These are phyloP conservation scores for Drosophila mettleri DNA, from an alignment of 2,888 invertebrate species.

Conservation along the genomic window DNA sequence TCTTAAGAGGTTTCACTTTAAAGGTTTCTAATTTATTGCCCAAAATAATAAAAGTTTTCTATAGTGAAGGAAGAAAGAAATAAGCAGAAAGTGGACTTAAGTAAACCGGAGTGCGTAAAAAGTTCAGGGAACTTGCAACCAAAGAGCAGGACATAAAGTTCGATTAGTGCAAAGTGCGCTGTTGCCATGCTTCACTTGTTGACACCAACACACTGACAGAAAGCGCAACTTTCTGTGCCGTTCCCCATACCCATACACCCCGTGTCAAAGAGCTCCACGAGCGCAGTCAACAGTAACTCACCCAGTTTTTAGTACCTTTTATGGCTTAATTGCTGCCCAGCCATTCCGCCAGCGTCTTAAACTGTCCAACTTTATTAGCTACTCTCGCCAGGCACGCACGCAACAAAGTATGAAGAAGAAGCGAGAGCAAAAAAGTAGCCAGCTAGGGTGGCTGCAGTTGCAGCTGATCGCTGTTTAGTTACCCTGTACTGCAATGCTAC, in stretches of 20 bases:
- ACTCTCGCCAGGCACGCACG: slow-evolving; percentile 45
- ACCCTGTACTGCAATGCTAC: not conserved
- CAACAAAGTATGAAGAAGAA: slow-evolving; percentile 49
- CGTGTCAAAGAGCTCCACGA: not conserved
- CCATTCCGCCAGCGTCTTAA: slow-evolving; percentile 43
- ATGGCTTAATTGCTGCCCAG: slow-evolving; percentile 54
- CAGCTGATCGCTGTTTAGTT: not conserved
- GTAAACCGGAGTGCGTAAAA: slow-evolving; percentile 33
- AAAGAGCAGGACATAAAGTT: slow-evolving; percentile 63
- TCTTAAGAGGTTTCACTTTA: slow-evolving; percentile 33
- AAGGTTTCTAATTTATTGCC: slow-evolving; percentile 51
- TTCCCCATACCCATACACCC: no score
- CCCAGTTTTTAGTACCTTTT: slow-evolving; percentile 52
- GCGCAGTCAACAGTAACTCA: slow-evolving; percentile 9
- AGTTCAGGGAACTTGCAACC: slow-evolving; percentile 48
- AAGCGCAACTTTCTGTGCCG: slow-evolving; percentile 33
- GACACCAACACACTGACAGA: slow-evolving; percentile 34
- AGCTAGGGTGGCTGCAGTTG: not conserved
- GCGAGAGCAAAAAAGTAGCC: not conserved
- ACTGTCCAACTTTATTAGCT: slow-evolving; percentile 69
- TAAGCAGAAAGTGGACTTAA: slow-evolving; percentile 15
- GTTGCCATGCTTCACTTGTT: slow-evolving; percentile 57
- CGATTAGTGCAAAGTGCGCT: slow-evolving; percentile 66
- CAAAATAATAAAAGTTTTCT: slow-evolving; percentile 23
- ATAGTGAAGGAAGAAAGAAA: not conserved